These are phyloP conservation scores for Camponotus pennsylvanicus DNA, from an alignment of 1,140 invertebrate species.

Conservation along the genomic window DNA sequence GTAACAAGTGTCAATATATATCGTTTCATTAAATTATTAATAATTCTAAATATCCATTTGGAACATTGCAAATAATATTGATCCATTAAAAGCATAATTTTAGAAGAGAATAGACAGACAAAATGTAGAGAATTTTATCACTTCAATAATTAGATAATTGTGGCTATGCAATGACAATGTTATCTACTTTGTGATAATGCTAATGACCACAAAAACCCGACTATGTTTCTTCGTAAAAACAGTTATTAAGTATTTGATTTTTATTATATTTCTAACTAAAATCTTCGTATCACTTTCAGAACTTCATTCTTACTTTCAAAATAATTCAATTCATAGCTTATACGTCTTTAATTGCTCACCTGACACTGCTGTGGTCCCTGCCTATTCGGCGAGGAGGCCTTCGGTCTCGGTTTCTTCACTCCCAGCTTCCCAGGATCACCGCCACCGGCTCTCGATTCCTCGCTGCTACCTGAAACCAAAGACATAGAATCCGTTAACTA, in stretches of 20 bases:
- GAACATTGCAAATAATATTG: not conserved
- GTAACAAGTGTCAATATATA: slow-evolving; percentile 43
- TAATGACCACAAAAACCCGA: too few relatives aligned
- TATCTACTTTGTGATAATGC: not conserved
- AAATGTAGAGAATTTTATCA: not conserved
- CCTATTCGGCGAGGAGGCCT: slow-evolving; percentile 92
- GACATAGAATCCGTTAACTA: slow-evolving; percentile 48
- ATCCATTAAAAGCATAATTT: not conserved
- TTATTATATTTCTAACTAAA: not conserved
- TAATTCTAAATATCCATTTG: slow-evolving; percentile 19
- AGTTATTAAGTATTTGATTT: too few relatives aligned
- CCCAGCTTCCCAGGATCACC: slow-evolving; percentile 84
- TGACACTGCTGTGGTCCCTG: slow-evolving; percentile 93
- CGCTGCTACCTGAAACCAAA: slow-evolving; percentile 84
- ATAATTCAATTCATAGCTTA: not conserved
- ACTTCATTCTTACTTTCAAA: not conserved
- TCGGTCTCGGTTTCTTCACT: slow-evolving; percentile 90
- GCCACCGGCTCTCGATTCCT: slow-evolving; percentile 83
- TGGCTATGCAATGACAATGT: not conserved
- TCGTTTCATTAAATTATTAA: slow-evolving; percentile 44
- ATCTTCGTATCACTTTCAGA: not conserved
- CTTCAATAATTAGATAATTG: not conserved
- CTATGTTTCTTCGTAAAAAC: too few relatives aligned
- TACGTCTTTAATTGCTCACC: slow-evolving; percentile 84
- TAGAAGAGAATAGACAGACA: not conserved